These are phyloP conservation scores for Erynnis tages DNA, from an alignment of 2,888 invertebrate species.

Conservation along the genomic window DNA sequence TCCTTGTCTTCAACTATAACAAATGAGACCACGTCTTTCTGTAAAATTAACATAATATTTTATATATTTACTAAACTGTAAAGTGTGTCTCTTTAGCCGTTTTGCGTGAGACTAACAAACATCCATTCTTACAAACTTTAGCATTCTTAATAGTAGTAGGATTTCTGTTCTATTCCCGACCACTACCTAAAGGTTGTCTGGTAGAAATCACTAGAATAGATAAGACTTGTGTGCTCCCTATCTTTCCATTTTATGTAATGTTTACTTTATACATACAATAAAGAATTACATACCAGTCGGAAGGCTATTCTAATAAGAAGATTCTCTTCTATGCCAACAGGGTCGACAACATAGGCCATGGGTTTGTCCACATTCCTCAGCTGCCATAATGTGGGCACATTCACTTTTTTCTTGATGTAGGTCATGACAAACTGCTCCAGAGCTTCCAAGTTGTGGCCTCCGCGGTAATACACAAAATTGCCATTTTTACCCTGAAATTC, in stretches of 20 bases:
- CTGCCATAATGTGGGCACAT: conserved; percentile 49
- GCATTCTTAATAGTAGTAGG: too few relatives aligned
- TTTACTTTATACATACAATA: too few relatives aligned
- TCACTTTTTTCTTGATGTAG: conserved; percentile 65
- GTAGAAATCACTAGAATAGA: too few relatives aligned
- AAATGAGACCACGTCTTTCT: conserved; percentile 59
- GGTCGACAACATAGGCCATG: conserved; percentile 77
- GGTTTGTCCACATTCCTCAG: conserved; percentile 51
- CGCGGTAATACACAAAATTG: conserved; percentile 82
- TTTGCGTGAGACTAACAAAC: too few relatives aligned
- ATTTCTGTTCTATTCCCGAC: too few relatives aligned
- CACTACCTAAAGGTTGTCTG: too few relatives aligned
- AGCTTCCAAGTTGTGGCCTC: conserved; percentile 80
- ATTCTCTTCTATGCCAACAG: conserved; percentile 77
- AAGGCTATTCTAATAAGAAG: conserved; percentile 85
- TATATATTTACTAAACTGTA: too few relatives aligned
- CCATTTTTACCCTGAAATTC: conserved; percentile 74
- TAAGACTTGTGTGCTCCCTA: too few relatives aligned
- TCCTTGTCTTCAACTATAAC: conserved; percentile 54
- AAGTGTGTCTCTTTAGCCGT: too few relatives aligned
- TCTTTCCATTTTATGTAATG: too few relatives aligned
- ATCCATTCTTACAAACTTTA: too few relatives aligned
- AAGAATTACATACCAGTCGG: conserved; percentile 83
- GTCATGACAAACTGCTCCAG: conserved; percentile 84
- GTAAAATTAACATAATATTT: conserved; percentile 32